Conservation (phyloP, 2,888 invertebrate species). For the Lithophane ornitopus region DNA sequence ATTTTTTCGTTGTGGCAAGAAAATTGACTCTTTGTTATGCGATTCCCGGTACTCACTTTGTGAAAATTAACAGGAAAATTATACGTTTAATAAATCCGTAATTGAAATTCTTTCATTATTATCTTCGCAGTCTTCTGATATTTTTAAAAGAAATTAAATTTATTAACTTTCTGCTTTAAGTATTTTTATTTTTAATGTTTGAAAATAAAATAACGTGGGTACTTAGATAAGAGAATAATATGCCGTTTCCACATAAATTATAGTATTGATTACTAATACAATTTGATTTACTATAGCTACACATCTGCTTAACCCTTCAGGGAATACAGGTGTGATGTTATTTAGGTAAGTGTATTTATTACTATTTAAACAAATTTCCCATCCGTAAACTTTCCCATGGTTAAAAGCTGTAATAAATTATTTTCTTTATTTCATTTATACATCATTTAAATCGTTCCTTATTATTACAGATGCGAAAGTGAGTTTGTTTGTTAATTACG, state of each 20-base stretch:
- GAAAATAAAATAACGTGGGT: not conserved
- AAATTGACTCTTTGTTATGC: not conserved
- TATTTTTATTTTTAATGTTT: slow-evolving; percentile 3
- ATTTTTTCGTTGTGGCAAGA: slow-evolving; percentile 21
- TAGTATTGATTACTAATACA: not conserved
- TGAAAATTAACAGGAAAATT: slow-evolving; percentile 13
- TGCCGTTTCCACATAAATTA: not conserved
- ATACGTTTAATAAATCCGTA: slow-evolving; percentile 18
- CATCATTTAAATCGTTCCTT: too few relatives aligned
- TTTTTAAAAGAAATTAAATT: slow-evolving; percentile 2
- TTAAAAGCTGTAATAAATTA: not conserved
- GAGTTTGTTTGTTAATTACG: too few relatives aligned
- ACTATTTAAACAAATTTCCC: not conserved
- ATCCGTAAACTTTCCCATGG: too few relatives aligned
- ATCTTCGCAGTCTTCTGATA: not conserved
- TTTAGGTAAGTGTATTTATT: not conserved
- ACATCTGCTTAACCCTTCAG: not conserved
- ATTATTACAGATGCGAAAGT: too few relatives aligned
- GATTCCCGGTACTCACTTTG: not conserved
- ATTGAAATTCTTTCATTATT: slow-evolving; percentile 33
- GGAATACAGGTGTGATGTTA: not conserved
- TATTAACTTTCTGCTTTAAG: not conserved
- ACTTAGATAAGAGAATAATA: not conserved
- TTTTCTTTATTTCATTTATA: not conserved
- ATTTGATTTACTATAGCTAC: too few relatives aligned